Evolutionary conservation across 2,113 vertebrate species (phyloP), one percentile per base, ranked within the genome.

Genomic region (Amazona vittata): DNA sequence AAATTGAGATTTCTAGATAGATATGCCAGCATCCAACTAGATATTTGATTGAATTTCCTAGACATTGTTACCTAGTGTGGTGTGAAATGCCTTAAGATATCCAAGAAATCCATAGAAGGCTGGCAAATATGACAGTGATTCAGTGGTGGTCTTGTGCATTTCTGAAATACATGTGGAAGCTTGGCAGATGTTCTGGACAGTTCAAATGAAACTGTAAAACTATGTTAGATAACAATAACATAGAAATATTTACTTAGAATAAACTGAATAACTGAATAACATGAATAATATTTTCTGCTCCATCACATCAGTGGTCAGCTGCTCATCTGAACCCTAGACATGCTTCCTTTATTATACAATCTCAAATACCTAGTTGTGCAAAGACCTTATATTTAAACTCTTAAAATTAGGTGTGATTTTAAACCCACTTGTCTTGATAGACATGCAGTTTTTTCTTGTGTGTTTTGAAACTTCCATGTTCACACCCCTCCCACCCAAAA

Each of bases 311-410:
- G 8, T 37, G 14, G 3, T 83, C 26, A 69, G 35, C 43, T 75
- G 28, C 21, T 79, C 13, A 33, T 35, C 37, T 74, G 21, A 78
- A 84, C 8, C 6, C 0, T 3, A 49, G 2, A 33, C 0, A 3
- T 50, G 43, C 44, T 86, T 81, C 4, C 16, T 83, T 6, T 53
- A 2, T 20, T 49, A 21, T 12, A 26, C 21, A 79, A 59, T 4
- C 1, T 59, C 53, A 76, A 75, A 68, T 8, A 43, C 8, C 2
- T 52, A 33, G 14, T 28, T 83, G 13, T 73, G 35, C 4, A 73
- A 86, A 47, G 29, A n/a, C 1, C 6, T 67, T 50, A 12, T 28
- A 46, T 82, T 62, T 87, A 41, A 65, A 90, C 13, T 53, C 5
- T 3, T 60, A 60, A 3, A 52, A 35, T n/a, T 60, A 46, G 4